Conservation (phyloP, 2,888 invertebrate genomes). For the Euplagia quadripunctaria region DNA sequence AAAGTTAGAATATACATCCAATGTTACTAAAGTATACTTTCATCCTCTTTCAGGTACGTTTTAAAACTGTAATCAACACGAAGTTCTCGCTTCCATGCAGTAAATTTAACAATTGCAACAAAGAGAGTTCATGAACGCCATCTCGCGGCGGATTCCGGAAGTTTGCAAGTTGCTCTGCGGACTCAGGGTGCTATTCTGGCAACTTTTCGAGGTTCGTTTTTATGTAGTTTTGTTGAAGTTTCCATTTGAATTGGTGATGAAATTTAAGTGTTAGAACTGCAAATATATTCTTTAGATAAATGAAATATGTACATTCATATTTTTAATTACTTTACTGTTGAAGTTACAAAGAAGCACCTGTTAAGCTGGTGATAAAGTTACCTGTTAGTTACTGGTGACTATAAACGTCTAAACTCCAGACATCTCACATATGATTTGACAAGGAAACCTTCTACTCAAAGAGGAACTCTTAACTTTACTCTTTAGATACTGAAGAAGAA, state of each 20-base stretch:
- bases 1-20: neutral
- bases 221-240: conserved; percentile 18
- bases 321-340: no score
- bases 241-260: conserved; percentile 10
- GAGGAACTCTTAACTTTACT: no score
- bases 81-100: conserved; percentile 53
- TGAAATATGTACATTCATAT: no score
- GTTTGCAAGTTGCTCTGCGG: conserved; percentile 61
- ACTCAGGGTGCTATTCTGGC: conserved; percentile 21
- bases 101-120: conserved; percentile 67
- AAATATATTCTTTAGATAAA: neutral
- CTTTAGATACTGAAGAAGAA: no score
- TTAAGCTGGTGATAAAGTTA: no score
- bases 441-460: no score
- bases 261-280: neutral
- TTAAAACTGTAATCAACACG: conserved; percentile 52
- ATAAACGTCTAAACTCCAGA: no score
- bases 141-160: conserved; percentile 57
- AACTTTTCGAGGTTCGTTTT: conserved; percentile 22
- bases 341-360: no score
- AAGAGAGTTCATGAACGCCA: conserved; percentile 61
- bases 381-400: no score
- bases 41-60: conserved; percentile 63
- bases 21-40: conserved; percentile 25
- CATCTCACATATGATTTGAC: no score